Percentiles rank a stretch among this genome's conserved stretches.
Conservation (phyloP, 2,888 invertebrate genomes). For the Physocephala rufipes region DNA sequence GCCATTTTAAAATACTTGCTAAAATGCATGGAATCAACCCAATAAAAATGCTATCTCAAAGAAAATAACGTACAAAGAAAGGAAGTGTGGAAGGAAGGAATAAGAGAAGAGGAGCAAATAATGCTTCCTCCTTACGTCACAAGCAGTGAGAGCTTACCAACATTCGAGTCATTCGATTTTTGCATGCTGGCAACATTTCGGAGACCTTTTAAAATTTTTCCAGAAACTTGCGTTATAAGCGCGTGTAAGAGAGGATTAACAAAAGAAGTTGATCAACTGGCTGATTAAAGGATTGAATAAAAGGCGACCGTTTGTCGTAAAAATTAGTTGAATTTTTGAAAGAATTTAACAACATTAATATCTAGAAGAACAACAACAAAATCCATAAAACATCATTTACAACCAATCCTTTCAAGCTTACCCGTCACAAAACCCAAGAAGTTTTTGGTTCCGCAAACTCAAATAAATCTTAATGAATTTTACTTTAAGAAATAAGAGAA, state of each 20-base stretch:
- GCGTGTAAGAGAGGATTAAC: background rate
- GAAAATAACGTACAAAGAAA: no score
- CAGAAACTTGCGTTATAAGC: background rate
- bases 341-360: slow-evolving; percentile 18
- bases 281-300: background rate
- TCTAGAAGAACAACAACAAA: background rate
- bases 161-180: background rate
- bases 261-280: background rate
- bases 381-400: no score
- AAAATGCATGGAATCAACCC: no score
- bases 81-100: no score
- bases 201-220: background rate
- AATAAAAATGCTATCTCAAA: no score
- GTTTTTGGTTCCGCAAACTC: no score
- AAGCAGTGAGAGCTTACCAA: no score
- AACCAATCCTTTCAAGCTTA: no score
- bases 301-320: slow-evolving; percentile 9
- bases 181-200: background rate
- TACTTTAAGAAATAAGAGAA: no score
- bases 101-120: background rate
- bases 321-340: slow-evolving; percentile 21
- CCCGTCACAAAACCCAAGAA: no score
- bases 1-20: no score
- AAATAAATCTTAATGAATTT: no score
- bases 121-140: background rate